Evolutionary conservation across 2,888 invertebrate species (phyloP), one percentile per base, ranked within the genome.

Genomic region (Autographa pulchrina): DNA sequence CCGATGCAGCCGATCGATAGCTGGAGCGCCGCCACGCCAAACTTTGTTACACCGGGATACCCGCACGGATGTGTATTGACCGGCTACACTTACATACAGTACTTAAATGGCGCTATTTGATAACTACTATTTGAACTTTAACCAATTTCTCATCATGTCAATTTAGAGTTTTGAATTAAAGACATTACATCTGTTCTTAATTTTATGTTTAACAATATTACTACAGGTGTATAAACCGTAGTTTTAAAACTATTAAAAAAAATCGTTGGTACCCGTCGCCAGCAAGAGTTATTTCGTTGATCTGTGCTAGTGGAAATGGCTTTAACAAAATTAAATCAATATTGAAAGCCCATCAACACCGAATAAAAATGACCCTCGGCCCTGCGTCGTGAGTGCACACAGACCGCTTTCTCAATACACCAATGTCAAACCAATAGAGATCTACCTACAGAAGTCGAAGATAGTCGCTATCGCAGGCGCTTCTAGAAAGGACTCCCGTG

Each of bases 1-100:
- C 70, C 86, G 86, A 85, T 90, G 90, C 90, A 90, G 74, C 80
- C 86, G 91, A 91, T 92, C 92, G 89, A 92, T 92, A 91, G 78
- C 72, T 48, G 77, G 63, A 68, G 85, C 81, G 81, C 80, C 81
- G 79, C 78, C 79, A 74, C 79, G 77, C 82, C 76, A 58, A 52
- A 20, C 65, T 56, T 59, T 16, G 60, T 43, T 65, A 18, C 61
- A 64, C 48, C 32, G 67, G 38, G 59, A 70, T 66, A 62, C 43
- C 66, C 59, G 16, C 18, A 41, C 31, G 65, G 16, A 41, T 67
- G 32, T 38, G n/a, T 68, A 62, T 59, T 61, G 11, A 20, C 32
- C 58, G 31, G 65, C 62, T 65, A 16, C 31, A 35, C n/a, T 58
- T 32, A 14, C 48, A 2, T 41, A 14, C 25, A 25, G 25, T 25